Conservation (phyloP, 2,113 vertebrate genomes). For the Microtus montanus region DNA sequence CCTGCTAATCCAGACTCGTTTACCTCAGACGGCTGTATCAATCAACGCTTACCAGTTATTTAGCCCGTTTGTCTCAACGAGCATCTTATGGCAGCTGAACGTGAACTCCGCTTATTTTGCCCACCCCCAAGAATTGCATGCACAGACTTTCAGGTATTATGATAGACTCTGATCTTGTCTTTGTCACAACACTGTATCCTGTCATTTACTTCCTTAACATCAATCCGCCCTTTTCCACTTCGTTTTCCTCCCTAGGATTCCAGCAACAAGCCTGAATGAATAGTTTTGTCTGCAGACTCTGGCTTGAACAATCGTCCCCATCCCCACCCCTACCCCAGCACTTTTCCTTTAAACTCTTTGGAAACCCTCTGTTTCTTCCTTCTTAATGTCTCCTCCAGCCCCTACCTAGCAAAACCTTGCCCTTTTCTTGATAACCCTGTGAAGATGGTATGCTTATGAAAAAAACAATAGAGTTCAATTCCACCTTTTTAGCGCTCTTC, state of each 20-base stretch:
- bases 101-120: neutral
- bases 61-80: neutral
- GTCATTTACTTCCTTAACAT: neutral
- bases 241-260: neutral
- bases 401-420: neutral
- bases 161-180: neutral
- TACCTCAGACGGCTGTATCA: neutral
- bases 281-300: neutral
- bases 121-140: neutral
- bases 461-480: constrained; percentile 13
- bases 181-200: neutral
- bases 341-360: neutral
- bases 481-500: neutral
- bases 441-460: neutral
- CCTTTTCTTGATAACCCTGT: neutral
- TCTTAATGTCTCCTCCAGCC: neutral
- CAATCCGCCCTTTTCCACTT: neutral
- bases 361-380: neutral
- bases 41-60: neutral
- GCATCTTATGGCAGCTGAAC: neutral
- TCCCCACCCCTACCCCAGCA: neutral
- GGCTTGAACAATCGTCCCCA: neutral
- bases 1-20: neutral
- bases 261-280: neutral
- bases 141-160: neutral